phyloP scores from a whole-genome alignment of 37 sponge, comb jelly and placozoan species.

The Haliclona indistincta region DNA sequence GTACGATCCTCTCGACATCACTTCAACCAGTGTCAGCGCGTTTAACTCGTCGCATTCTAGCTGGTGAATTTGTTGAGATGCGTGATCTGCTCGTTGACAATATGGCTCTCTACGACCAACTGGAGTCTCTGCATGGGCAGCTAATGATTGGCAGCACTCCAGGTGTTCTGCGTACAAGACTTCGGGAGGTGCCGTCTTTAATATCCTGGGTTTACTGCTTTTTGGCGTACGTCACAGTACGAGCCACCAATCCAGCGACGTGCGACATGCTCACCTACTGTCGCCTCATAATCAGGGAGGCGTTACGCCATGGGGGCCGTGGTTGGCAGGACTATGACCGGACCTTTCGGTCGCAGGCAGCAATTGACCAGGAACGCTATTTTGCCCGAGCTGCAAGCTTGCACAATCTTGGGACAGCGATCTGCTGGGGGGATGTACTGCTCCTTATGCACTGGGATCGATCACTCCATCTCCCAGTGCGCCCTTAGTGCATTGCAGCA shows the following conservation, averaged over 20 bases:
- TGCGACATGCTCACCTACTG: neutral
- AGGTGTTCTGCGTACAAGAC: too few species aligned
- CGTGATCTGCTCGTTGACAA: neutral
- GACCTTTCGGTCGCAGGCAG: neutral
- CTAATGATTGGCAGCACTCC: neutral
- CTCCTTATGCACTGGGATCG: neutral
- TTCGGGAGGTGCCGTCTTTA: neutral
- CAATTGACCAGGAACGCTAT: neutral
- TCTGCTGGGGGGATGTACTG: neutral
- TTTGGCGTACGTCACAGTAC: neutral
- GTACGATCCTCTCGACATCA: too few species aligned
- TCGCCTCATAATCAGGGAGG: slow-evolving; percentile 14
- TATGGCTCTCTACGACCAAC: neutral
- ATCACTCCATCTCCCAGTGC: neutral
- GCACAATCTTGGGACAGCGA: neutral
- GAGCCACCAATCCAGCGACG: neutral
- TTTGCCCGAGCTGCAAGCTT: neutral
- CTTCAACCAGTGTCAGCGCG: too few species aligned
- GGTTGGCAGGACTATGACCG: neutral
- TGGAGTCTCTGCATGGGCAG: too few species aligned
- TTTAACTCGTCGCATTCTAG: neutral
- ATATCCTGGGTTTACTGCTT: neutral
- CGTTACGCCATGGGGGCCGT: neutral
- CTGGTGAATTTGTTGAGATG: neutral
- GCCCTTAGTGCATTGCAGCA: neutral